Evolutionary conservation across 1,140 invertebrate species (phyloP), one percentile per base, ranked within the genome.

Genomic region (Drosophila chauvacae): DNA sequence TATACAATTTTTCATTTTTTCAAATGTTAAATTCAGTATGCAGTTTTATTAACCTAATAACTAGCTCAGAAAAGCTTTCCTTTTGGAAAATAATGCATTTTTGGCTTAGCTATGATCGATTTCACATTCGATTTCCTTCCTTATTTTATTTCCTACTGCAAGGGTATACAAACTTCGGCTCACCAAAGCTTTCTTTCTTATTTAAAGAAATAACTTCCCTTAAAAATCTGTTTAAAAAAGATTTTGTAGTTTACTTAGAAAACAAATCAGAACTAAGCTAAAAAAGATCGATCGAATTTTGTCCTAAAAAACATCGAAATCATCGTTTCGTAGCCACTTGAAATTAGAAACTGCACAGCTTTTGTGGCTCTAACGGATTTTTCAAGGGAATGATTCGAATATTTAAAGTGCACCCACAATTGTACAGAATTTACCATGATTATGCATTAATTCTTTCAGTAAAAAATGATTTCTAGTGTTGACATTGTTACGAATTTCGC

Each of bases 401-500:
- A 23, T 16, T 23, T 55, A 2, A 14, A 37, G 14, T 26, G 7
- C 33, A 11, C 33, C 35, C 20, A 23, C 33, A 26, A 26, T n/a
- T n/a, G 16, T 55, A 10, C 16, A 23, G 4, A 3, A 10, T 20
- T 23, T 39, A 39, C 20, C 53, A 23, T 39, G 20, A 18, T 72
- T 28, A 35, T 26, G 53, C 10, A 35, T 35, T 30, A 39, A 26
- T 47, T 45, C 65, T 61, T 41, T 61, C 16, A 3, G 23, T 48
- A 18, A 65, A 53, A 51, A 59, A 56, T 56, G 53, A 65, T 65
- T 30, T 62, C 9, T 26, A 14, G 18, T 28, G 33, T 30, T 66
- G 59, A 64, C 59, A 66, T 66, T 66, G 64, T 63, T 63, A 35
- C 18, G 39, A 3, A 20, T 35, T 66, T 66, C 41, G 18, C 14